These are phyloP conservation scores for Nestor notabilis DNA, from an alignment of 2,113 vertebrate genomes.

Conservation along the genomic window DNA sequence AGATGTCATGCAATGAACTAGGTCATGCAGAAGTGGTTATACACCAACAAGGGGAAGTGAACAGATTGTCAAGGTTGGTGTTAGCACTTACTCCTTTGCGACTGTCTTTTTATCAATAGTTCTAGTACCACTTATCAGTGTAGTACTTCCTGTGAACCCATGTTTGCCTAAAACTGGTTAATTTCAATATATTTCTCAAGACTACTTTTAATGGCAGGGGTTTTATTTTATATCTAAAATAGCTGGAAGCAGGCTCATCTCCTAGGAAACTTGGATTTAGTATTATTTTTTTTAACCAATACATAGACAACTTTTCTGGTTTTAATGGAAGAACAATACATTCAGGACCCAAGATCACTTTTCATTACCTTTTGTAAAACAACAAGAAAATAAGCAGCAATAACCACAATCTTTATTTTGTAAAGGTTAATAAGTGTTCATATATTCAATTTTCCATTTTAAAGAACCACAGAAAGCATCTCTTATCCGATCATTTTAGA, in stretches of 20 bases:
- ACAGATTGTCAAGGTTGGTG: background rate
- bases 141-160: background rate
- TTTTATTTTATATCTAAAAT: background rate
- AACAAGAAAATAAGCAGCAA: background rate
- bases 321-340: background rate
- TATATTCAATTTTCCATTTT: background rate
- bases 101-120: background rate
- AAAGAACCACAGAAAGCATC: background rate
- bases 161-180: background rate
- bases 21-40: background rate
- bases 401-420: background rate
- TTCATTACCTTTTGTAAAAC: background rate
- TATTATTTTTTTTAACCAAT: background rate
- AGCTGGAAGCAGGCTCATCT: background rate
- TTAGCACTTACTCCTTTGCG: accelerated
- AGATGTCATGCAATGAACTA: background rate
- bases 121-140: background rate
- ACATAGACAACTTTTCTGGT: accelerated
- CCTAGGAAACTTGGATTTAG: background rate
- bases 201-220: background rate
- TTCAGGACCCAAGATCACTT: background rate
- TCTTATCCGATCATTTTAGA: background rate
- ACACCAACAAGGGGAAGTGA: background rate
- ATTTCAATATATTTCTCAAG: background rate
- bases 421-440: background rate